Base-by-base conservation (phyloP, 2,797 vertebrate species). In the Anguilla anguilla region DNA sequence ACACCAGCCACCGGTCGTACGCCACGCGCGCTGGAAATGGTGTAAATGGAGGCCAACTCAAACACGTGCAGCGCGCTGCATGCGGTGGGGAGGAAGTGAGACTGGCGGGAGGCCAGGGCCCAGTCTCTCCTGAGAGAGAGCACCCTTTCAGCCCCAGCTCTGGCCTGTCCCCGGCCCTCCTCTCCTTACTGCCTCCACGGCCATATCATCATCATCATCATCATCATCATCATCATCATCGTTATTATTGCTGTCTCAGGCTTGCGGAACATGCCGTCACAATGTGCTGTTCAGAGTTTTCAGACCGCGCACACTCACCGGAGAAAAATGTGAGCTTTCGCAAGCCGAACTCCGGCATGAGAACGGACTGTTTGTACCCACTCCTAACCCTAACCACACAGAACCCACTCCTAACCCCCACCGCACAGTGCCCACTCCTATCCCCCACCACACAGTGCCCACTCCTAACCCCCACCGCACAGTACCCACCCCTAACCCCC, bases 21-120 rank as follows among this genome's bases (percentile, higher is more conserved):
- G 43, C 86, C 81, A 64, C 72, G 17, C 28, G 31, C 72, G 53
- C 39, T 87, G 86, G 77, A 87, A 87, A 83, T 87, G 86, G 83
- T 83, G 57, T 81, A 83, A 87, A n/a, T 43, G 5, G 51, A 83
- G 83, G 28, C 5, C 53, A 61, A 28, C 46, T 83, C 19, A 31
- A 28, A 57, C 49, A 57, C 51, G 82, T 31, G 53, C 22, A 17
- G 5, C 31, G 25, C 51, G 0, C 82, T 1, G 3, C n/a, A 84
- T 79, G 25, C 6, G 72, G 31, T 28, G 6, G 10, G 13, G 10
- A 28, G 72, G 72, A 77, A 77, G 25, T 39, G 28, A 46, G 31
- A 3, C 74, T 43, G 74, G 31, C 74, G 6, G 39, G 74, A 6
- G 1, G 39, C 17, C 35, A 43, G 13, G 13, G 74, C 28, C 13